Conservation (phyloP, 2,797 vertebrate species). For the Acanthiza pusilla region DNA sequence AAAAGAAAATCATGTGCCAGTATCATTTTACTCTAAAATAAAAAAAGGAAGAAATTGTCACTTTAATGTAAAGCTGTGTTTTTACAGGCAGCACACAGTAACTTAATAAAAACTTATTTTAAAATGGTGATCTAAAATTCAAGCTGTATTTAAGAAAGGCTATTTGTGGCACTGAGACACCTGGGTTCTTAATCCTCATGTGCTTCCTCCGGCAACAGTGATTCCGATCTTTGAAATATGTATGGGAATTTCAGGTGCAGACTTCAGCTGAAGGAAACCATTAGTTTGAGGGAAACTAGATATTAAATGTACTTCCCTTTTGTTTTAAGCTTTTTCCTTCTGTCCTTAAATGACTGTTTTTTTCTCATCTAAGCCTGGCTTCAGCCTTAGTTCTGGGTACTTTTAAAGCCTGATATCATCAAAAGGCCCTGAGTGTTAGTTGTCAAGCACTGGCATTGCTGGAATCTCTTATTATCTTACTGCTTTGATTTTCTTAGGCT, state of each 20-base stretch:
- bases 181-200: not conserved
- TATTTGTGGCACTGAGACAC: not conserved
- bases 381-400: not conserved
- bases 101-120: not conserved
- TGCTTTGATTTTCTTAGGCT: constrained; percentile 9
- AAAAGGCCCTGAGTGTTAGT: not conserved
- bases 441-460: constrained; percentile 7
- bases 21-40: not conserved
- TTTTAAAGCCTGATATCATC: not conserved
- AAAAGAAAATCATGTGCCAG: not conserved
- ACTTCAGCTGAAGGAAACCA: not conserved
- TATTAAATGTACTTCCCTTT: not conserved
- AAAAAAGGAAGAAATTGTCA: not conserved
- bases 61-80: not conserved
- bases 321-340: not conserved
- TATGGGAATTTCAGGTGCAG: not conserved
- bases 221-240: not conserved
- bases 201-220: not conserved
- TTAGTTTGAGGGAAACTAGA: not conserved
- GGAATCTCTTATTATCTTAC: not conserved
- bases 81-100: not conserved
- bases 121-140: not conserved
- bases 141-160: not conserved
- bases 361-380: not conserved
- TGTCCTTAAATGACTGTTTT: not conserved